These are phyloP conservation scores for Pygoscelis antarcticus DNA, from an alignment of 2,113 vertebrate species.

Conservation along the genomic window DNA sequence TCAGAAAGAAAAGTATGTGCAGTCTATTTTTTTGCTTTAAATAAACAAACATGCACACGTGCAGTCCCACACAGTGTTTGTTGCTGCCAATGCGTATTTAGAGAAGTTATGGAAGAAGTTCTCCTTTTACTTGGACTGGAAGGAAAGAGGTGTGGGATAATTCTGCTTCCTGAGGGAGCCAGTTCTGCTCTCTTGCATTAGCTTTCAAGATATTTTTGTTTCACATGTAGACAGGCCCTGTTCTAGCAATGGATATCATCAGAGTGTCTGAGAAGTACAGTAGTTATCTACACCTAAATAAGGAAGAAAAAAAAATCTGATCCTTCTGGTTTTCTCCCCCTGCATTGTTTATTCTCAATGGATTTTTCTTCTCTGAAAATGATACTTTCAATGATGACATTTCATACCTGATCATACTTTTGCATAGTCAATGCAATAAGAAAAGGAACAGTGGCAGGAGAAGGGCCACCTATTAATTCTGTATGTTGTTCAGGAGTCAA, in stretches of 20 bases:
- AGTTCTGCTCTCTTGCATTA: neutral
- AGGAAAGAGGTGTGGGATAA: neutral
- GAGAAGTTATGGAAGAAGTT: neutral
- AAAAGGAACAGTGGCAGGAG: neutral
- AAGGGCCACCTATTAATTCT: neutral
- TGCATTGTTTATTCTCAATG: neutral
- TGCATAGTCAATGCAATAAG: neutral
- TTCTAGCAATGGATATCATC: neutral
- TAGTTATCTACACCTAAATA: neutral
- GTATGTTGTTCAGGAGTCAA: neutral
- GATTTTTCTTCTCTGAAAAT: neutral
- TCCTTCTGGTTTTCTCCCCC: neutral
- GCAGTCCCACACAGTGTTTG: neutral
- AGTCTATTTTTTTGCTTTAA: neutral
- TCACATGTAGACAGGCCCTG: neutral
- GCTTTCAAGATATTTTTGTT: neutral
- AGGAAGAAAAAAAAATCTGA: neutral
- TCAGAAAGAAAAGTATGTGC: neutral
- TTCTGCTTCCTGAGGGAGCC: neutral
- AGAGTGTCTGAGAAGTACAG: neutral
- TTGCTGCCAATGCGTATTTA: neutral
- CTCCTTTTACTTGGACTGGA: neutral
- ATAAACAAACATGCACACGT: neutral
- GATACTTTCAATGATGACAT: fast-evolving
- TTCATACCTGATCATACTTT: neutral